phyloP scores from a whole-genome alignment of 1,140 invertebrate genomes.

The Leptopilina boulardi region DNA sequence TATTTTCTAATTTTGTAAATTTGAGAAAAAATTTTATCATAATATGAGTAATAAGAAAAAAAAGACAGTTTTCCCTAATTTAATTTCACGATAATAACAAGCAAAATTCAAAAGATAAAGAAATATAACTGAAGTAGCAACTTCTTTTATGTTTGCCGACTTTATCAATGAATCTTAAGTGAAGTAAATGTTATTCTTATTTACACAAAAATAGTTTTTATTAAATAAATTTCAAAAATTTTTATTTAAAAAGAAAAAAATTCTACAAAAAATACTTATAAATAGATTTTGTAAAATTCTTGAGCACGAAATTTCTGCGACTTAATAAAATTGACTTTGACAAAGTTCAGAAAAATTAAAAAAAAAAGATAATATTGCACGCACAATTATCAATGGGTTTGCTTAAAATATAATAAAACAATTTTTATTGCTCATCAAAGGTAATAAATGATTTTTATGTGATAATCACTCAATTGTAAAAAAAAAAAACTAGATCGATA shows the following conservation, averaged over 20 bases:
- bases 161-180: background rate
- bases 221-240: too few relatives aligned
- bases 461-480: background rate
- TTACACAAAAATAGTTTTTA: too few relatives aligned
- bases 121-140: background rate
- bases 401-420: background rate
- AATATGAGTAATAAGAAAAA: background rate
- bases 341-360: background rate
- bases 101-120: background rate
- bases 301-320: background rate
- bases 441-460: background rate
- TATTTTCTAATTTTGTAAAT: too few relatives aligned
- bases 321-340: background rate
- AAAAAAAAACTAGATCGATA: too few relatives aligned
- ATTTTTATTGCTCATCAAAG: background rate
- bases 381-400: background rate
- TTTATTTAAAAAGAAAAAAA: background rate
- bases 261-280: background rate
- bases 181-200: background rate
- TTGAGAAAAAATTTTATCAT: background rate
- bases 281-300: background rate
- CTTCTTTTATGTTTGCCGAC: background rate
- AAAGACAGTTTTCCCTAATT: background rate
- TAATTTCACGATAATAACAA: background rate
- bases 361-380: too few relatives aligned